Percentiles rank a stretch among this genome's conserved stretches.
Evolutionary conservation across 64 coral and sea anemone species (phyloP).

Genomic region (Hydrozoanthus tunicans): DNA sequence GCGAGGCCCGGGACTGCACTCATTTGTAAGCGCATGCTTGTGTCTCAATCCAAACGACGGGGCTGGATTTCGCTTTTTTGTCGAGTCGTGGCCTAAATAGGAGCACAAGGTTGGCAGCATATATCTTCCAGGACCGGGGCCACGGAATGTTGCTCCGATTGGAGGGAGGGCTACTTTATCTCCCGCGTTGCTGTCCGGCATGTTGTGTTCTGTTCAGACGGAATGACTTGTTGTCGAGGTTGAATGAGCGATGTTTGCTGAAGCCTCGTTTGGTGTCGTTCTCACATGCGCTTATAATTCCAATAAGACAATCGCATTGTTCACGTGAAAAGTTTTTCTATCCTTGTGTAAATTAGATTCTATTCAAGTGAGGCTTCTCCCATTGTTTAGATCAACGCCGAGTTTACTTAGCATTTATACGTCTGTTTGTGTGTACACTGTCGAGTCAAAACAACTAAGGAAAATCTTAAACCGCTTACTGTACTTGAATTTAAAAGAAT

Average conservation of each 20-base stretch:
- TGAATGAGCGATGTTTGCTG: neutral
- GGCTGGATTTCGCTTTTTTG: constrained; percentile 65
- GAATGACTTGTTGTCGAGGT: neutral
- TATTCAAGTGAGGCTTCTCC: neutral
- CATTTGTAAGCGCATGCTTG: constrained; percentile 49
- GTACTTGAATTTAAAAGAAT: neutral
- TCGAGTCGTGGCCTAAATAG: constrained; percentile 46
- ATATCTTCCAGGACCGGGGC: constrained; percentile 69
- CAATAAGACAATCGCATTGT: constrained; percentile 5
- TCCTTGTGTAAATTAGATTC: constrained; percentile 43
- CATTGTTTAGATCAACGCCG: neutral
- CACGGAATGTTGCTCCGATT: constrained; percentile 66
- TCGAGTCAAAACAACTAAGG: neutral
- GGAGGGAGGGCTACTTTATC: constrained; percentile 54
- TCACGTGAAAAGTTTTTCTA: neutral
- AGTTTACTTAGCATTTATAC: constrained; percentile 30
- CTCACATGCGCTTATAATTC: neutral
- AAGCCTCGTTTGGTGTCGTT: no score
- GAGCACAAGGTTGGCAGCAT: constrained; percentile 45
- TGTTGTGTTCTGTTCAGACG: neutral
- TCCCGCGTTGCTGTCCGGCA: constrained; percentile 55
- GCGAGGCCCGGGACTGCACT: constrained; percentile 64
- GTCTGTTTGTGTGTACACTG: neutral
- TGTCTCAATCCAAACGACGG: constrained; percentile 48
- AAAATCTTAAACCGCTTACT: neutral